Conservation (phyloP, 2,888 invertebrate genomes). For the Drosophila mimica region DNA sequence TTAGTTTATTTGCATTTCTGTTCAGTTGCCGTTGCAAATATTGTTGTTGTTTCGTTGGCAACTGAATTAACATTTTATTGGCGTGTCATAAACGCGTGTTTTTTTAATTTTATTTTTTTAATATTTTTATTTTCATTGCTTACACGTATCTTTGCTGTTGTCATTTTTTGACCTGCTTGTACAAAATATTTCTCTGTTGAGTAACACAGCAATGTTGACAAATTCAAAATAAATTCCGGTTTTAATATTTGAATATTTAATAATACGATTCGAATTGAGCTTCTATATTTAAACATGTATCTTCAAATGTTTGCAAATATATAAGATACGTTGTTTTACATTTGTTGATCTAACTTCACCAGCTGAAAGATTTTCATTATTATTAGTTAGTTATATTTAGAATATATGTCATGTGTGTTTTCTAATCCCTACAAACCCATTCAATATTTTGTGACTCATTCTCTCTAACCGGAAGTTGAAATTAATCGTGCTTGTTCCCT, state of each 20-base stretch:
- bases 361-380: neutral
- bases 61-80: conserved; percentile 77
- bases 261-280: neutral
- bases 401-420: neutral
- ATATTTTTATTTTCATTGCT: conserved; percentile 37
- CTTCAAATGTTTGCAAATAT: neutral
- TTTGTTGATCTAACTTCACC: neutral
- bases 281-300: neutral
- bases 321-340: neutral
- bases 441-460: conserved; percentile 11
- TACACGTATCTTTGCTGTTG: conserved; percentile 20
- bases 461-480: conserved; percentile 28
- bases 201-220: conserved; percentile 36
- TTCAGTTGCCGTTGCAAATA: conserved; percentile 44
- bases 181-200: conserved; percentile 48
- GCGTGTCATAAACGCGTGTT: conserved; percentile 55
- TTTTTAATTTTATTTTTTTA: conserved; percentile 5
- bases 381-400: neutral
- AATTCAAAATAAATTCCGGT: conserved; percentile 9
- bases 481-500: conserved; percentile 17
- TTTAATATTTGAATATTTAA: neutral
- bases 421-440: neutral
- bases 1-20: conserved; percentile 54
- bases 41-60: conserved; percentile 36
- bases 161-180: conserved; percentile 25